Conservation (phyloP, 2,113 vertebrate species). For the Dinomys branickii region DNA sequence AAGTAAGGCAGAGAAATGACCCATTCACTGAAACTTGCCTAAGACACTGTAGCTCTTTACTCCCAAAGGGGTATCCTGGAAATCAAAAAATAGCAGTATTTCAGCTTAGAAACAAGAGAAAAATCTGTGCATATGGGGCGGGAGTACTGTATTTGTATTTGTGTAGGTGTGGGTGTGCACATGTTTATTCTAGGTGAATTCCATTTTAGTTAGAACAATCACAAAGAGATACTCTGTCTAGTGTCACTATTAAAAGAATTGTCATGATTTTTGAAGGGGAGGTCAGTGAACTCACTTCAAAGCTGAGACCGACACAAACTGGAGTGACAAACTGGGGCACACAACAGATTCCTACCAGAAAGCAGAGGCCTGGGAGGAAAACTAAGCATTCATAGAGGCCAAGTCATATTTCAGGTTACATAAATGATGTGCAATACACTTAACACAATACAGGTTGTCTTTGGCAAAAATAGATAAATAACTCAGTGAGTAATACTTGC, state of each 20-base stretch:
- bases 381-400: not conserved
- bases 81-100: slow-evolving; percentile 56
- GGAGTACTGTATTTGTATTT: no score
- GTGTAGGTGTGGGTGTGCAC: not conserved
- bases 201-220: not conserved
- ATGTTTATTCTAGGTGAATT: not conserved
- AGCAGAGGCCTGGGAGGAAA: not conserved
- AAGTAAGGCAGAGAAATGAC: slow-evolving; percentile 46
- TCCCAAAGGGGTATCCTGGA: slow-evolving; percentile 29
- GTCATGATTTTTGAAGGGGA: not conserved
- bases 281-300: not conserved
- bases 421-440: not conserved
- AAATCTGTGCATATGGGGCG: not conserved
- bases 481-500: not conserved
- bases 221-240: slow-evolving; percentile 12
- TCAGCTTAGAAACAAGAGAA: slow-evolving; percentile 35
- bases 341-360: not conserved
- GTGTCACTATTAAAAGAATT: slow-evolving; percentile 7
- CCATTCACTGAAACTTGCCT: slow-evolving; percentile 68
- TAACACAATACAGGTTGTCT: not conserved
- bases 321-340: not conserved
- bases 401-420: not conserved
- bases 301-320: slow-evolving; percentile 11
- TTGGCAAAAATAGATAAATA: not conserved
- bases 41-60: slow-evolving; percentile 70